Conservation (phyloP, 2,888 invertebrate species). For the Mantis religiosa region DNA sequence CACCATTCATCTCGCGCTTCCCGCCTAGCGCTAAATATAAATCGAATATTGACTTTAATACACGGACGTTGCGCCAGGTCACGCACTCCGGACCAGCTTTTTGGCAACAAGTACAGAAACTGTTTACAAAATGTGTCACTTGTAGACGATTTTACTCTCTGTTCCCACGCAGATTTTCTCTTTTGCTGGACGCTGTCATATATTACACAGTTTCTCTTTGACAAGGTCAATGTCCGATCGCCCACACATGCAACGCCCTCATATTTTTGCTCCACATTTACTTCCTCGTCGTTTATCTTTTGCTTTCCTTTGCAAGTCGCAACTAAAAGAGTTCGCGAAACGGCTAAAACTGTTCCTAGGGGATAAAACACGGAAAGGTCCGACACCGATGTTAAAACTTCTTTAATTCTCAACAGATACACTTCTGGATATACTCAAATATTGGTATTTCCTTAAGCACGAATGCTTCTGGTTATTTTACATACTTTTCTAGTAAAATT, state of each 20-base stretch:
- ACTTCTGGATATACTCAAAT: no score
- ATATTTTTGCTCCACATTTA: neutral
- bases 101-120: neutral
- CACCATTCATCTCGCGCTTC: neutral
- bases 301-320: neutral
- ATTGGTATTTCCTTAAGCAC: no score
- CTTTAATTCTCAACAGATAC: no score
- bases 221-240: neutral
- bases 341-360: no score
- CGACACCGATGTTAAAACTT: no score
- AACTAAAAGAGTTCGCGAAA: neutral
- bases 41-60: neutral
- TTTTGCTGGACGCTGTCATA: neutral
- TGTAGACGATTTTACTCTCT: neutral
- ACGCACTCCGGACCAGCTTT: neutral
- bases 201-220: no score
- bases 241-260: neutral
- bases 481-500: no score
- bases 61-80: neutral
- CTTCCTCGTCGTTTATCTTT: neutral
- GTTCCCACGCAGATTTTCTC: neutral
- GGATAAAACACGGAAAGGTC: no score
- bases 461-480: no score
- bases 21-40: neutral
- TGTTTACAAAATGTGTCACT: neutral